Percentiles rank a stretch among this genome's conserved stretches.
These are phyloP conservation scores for Allolobophora icterica DNA, from an alignment of 2,888 invertebrate species.

Conservation along the genomic window DNA sequence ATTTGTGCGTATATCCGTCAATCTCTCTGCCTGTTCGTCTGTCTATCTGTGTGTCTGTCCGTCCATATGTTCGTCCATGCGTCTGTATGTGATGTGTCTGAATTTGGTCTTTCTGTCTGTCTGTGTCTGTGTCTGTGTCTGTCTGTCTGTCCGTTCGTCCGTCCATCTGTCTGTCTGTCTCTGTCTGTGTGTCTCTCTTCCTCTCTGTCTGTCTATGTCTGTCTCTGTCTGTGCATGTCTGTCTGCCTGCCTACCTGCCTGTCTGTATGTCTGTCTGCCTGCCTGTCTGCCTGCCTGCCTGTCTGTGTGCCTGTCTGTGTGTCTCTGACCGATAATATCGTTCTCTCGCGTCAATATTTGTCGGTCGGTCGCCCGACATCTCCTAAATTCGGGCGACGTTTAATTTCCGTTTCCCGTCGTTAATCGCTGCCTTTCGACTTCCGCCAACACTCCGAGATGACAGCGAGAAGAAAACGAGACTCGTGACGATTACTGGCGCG, in stretches of 20 bases:
- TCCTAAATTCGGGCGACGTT: constrained; percentile 1
- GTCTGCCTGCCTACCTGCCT: neutral
- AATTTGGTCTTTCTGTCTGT: neutral
- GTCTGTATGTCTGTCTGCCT: neutral
- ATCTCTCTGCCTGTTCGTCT: neutral
- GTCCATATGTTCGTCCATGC: neutral
- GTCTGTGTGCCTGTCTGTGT: neutral
- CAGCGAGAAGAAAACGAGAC: constrained; percentile 17
- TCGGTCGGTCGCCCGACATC: neutral
- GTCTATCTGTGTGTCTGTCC: neutral
- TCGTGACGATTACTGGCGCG: neutral
- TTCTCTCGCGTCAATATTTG: neutral
- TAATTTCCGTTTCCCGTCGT: constrained; percentile 23
- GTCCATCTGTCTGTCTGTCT: neutral
- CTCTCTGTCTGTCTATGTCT: neutral
- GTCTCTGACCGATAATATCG: neutral
- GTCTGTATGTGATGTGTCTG: neutral
- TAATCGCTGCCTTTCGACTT: constrained; percentile 7
- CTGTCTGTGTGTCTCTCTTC: neutral
- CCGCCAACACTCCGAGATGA: neutral
- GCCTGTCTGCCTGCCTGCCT: neutral
- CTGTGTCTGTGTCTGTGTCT: neutral
- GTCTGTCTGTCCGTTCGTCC: neutral
- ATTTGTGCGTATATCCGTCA: too few relatives aligned
- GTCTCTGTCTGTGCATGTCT: too few relatives aligned